Base-by-base conservation (phyloP, 2,113 vertebrate genomes). In the Elachura formosa region DNA sequence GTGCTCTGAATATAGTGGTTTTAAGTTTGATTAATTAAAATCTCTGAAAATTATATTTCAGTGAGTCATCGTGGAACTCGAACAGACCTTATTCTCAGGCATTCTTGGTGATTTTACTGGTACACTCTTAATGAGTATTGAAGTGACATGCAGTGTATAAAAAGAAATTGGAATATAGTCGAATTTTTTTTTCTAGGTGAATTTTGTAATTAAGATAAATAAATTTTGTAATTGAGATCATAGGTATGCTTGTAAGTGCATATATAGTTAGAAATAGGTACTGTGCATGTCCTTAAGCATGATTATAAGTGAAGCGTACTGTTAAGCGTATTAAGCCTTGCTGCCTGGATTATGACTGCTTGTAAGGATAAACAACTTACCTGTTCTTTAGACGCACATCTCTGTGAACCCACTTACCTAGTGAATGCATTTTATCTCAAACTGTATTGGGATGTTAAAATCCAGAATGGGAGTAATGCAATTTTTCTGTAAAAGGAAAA, bases 111-210 rank as follows among this genome's bases (percentile, higher is more conserved):
- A 5, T 26, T 87, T 80, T 49, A 14, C 25, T 73, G 73, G 5
- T 38, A 19, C 28, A 7, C 7, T 9, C 15, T 54, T 38, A 34
- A 18, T 1, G 29, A 38, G 6, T 18, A 2, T 25, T 81, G 4
- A 52, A 54, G 46, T 74, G 29, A 55, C 1, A 1, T 38, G 18
- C 29, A 12, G 0, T 28, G 4, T 38, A 10, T 61, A 31, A 48
- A 43, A 61, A 56, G 15, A 20, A 52, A 8, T 20, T 40, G 24
- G 16, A 61, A 26, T 66, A 3, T 64, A 31, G n/a, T 20, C 0
- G 1, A 63, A 12, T 20, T 9, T 34, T 55, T 43, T 77, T 54
- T 51, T 36, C 13, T 14, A 58, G 29, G 5, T 34, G 10, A 20
- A 3, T 33, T 75, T 82, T 62, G 11, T 33, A 9, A 11, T 4